Evolutionary conservation across 2,113 vertebrate genomes (phyloP).

Genomic region (Synodontis membranacea): DNA sequence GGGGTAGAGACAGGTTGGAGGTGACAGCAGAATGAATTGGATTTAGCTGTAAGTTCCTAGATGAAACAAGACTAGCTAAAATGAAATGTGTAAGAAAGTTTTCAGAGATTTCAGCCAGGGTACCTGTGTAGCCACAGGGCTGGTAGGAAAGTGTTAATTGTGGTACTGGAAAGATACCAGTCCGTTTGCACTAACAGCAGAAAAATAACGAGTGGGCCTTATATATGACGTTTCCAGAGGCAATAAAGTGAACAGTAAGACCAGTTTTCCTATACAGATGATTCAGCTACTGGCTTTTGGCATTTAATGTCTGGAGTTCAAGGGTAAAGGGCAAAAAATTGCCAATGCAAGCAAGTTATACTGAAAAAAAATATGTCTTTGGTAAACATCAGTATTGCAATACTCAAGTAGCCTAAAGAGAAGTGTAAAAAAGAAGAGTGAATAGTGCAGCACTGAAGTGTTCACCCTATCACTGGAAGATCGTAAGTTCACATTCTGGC

Average conservation of each 20-base stretch:
- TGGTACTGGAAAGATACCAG: neutral
- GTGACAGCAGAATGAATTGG: conserved; percentile 39
- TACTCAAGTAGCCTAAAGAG: conserved; percentile 1
- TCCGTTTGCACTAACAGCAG: conserved; percentile 13
- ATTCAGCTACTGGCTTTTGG: conserved; percentile 20
- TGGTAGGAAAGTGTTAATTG: neutral
- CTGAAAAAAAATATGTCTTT: neutral
- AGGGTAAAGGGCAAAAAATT: neutral
- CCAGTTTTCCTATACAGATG: conserved; percentile 1
- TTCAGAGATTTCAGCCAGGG: neutral
- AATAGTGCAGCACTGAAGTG: conserved; percentile 2
- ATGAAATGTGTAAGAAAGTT: conserved; percentile 17
- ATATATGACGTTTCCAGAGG: neutral
- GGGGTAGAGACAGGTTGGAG: conserved; percentile 9
- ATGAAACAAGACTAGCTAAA: conserved; percentile 7
- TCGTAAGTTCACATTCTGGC: neutral
- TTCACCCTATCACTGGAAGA: conserved; percentile 2
- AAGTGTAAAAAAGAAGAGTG: conserved; percentile 3
- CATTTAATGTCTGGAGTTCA: conserved; percentile 17
- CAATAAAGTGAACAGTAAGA: conserved; percentile 21
- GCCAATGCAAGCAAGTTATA: conserved; percentile 15
- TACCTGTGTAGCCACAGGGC: neutral
- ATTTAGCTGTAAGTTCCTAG: conserved; percentile 23
- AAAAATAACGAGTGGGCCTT: neutral
- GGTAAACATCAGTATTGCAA: neutral